Conservation (phyloP, 2,113 vertebrate genomes). For the Orientallactaga bullata region DNA sequence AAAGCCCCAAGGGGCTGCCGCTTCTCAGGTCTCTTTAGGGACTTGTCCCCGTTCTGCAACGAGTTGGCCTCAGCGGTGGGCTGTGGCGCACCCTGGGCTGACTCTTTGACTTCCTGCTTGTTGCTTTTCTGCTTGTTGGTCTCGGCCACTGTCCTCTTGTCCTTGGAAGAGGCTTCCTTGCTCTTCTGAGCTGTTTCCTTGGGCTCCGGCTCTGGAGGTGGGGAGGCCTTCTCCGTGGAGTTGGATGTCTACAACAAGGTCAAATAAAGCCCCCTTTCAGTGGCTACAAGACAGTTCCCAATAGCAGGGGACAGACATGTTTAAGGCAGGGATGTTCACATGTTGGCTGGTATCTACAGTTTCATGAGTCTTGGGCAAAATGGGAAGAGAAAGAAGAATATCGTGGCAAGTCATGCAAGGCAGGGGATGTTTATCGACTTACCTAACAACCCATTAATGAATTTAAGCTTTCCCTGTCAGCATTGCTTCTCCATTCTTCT, state of each 20-base stretch:
- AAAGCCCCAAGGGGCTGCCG: slow-evolving; percentile 95
- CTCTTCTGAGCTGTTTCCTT: slow-evolving; percentile 84
- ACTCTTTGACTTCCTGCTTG: slow-evolving; percentile 83
- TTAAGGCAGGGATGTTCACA: slow-evolving; percentile 5
- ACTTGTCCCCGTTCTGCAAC: slow-evolving; percentile 85
- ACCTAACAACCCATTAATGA: neutral
- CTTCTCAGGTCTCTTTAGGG: slow-evolving; percentile 84
- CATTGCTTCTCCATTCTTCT: neutral
- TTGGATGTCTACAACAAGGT: slow-evolving; percentile 83
- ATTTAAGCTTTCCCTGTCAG: neutral
- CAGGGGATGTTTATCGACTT: neutral
- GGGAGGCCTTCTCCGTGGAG: slow-evolving; percentile 81
- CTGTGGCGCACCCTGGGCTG: slow-evolving; percentile 64
- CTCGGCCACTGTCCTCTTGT: slow-evolving; percentile 75
- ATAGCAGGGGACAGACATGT: neutral
- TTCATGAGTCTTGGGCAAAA: neutral
- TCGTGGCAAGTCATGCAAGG: neutral
- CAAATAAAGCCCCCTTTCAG: slow-evolving; percentile 74
- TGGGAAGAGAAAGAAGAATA: neutral
- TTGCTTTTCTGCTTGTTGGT: slow-evolving; percentile 76
- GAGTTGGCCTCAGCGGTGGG: slow-evolving; percentile 36
- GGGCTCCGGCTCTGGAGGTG: slow-evolving; percentile 78
- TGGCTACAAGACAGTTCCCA: neutral
- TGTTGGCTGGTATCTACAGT: neutral
- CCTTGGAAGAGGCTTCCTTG: slow-evolving; percentile 85